These are phyloP conservation scores for Octodon degus DNA, from an alignment of 2,113 vertebrate species.

Conservation along the genomic window DNA sequence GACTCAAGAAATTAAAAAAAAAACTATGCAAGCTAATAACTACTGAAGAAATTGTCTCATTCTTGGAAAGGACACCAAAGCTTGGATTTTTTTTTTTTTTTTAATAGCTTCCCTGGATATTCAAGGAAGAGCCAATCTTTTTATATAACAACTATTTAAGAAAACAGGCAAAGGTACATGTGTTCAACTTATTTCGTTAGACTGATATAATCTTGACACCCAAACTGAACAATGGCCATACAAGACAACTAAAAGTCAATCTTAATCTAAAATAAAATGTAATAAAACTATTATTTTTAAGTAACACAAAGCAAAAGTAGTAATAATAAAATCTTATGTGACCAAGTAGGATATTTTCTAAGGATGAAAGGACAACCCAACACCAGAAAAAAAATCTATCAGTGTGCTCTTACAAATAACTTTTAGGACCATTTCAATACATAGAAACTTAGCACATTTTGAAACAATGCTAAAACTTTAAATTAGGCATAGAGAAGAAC, in stretches of 20 bases:
- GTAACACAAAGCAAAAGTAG: background rate
- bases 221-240: background rate
- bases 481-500: background rate
- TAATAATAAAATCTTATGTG: background rate
- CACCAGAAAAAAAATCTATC: conserved; percentile 48
- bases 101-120: background rate
- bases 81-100: background rate
- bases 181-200: conserved; percentile 22
- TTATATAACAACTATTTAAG: background rate
- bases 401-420: conserved; percentile 28
- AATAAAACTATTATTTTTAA: conserved; percentile 36
- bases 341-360: conserved; percentile 10
- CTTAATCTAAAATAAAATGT: conserved; percentile 30
- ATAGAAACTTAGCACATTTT: background rate
- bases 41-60: background rate
- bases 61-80: background rate
- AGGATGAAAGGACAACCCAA: conserved; percentile 32
- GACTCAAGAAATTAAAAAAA: background rate
- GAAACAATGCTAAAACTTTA: background rate
- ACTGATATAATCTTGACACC: background rate
- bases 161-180: background rate
- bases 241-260: conserved; percentile 28
- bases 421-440: background rate
- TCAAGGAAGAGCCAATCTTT: conserved; percentile 32
- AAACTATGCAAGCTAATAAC: background rate